Base-by-base conservation (phyloP, 2,113 vertebrate genomes). In the Myrmecobius fasciatus region DNA sequence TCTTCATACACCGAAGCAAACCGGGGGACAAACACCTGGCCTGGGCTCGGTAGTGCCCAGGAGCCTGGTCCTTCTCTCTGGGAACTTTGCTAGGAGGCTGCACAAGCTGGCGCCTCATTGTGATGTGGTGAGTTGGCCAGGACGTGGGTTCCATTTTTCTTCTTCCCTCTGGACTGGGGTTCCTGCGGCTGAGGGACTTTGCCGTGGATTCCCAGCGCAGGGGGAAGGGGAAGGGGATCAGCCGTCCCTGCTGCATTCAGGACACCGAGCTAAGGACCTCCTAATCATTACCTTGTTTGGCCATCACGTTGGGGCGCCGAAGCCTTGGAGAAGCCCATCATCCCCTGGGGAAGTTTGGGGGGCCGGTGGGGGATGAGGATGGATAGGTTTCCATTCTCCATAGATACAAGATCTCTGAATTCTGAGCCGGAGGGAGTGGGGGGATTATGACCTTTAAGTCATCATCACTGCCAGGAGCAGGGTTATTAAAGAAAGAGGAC, bases 401-500 rank as follows among this genome's bases (percentile, higher is more conserved):
- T 75, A 2, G 36, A 43, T 22, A 75, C 36, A n/a, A n/a, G n/a
- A 43, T 43, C 67, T 75, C 67, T 43, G 36, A 17, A 75, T 20
- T 43, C 67, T 75, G 67, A 75, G 17, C 20, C n/a, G 36, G 12
- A n/a, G 36, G 36, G 20, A 36, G 60, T 17, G 60, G 31, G 4
- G 60, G 31, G 14, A 36, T 53, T 53, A 1, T 67, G 31, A 67
- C 0, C 49, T 51, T 36, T 36, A 67, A 67, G 10, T 22, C 31
- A 36, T 17, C 31, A 36, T 67, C 31, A 14, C 36, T 67, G 17
- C 36, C 36, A 67, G 60, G 60, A 14, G 28, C 28, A 60, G 12
- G 8, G 56, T 36, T 67, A 91, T 93, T 95, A 96, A 95, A n/a
- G 93, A 96, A 92, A 97, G 96, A 97, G 97, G 98, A 93, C 96